phyloP scores from a whole-genome alignment of 92 coral and sea anemone species.

The Parazoanthus swiftii region DNA sequence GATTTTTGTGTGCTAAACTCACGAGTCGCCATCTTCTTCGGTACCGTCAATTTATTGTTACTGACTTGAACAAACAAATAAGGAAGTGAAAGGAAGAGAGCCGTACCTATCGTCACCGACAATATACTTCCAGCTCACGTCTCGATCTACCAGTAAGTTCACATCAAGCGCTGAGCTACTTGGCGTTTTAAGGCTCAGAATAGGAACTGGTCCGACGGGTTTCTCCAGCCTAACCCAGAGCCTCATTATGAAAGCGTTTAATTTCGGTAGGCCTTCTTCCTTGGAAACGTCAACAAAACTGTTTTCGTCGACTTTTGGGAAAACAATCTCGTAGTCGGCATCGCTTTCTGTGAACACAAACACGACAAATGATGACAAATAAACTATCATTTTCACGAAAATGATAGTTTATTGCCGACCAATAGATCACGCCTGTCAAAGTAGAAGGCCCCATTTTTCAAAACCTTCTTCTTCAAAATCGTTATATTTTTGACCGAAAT shows the following conservation, averaged over 20 bases:
- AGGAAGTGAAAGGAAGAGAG: too few relatives aligned
- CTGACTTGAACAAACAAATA: too few relatives aligned
- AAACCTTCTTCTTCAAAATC: too few relatives aligned
- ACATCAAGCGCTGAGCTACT: neutral
- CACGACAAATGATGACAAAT: neutral
- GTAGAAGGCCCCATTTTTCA: too few relatives aligned
- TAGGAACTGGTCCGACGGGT: neutral
- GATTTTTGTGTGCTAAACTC: too few relatives aligned
- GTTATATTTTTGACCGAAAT: too few relatives aligned
- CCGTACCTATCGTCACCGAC: neutral
- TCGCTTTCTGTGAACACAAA: neutral
- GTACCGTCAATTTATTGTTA: too few relatives aligned
- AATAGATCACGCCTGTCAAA: too few relatives aligned
- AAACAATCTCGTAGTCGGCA: conserved; percentile 12
- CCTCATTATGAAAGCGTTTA: neutral
- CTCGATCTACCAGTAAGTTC: neutral
- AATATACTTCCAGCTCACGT: neutral
- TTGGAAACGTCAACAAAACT: neutral
- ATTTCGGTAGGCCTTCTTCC: neutral
- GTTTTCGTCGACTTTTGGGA: neutral
- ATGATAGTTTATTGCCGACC: too few relatives aligned
- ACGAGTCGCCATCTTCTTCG: too few relatives aligned
- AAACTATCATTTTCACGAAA: too few relatives aligned
- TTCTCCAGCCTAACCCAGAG: conserved; percentile 6
- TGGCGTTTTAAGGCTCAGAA: conserved; percentile 3